Base-by-base conservation (phyloP, 2,797 vertebrate species). In the Myoxocephalus aenaeus region DNA sequence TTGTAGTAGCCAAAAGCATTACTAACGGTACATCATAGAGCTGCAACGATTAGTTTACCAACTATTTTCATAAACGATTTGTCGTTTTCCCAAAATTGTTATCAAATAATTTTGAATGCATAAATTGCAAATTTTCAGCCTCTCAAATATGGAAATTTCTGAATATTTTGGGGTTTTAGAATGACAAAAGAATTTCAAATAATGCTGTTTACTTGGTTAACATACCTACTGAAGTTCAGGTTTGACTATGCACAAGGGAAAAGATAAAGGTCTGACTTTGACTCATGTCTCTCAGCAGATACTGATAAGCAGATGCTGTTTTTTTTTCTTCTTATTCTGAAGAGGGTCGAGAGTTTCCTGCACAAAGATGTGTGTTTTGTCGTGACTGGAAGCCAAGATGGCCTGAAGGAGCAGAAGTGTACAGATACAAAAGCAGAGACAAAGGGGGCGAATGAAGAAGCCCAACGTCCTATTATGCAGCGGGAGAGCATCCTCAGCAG, bases 331-430 rank as follows among this genome's bases (percentile, higher is more conserved):
- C 13, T 69, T 20, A 5, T 58, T 74, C 42, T 87, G 27, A 89
- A 95, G 95, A 89, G 61, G 15, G 86, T 96, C 0, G 97, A 99
- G 89, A 96, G 96, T 90, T 98, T 98, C 86, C 93, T 99, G n/a
- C 97, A 97, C 86, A 97, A 95, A 88, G 97, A 98, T 86, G 93
- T 98, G 68, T 96, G 83, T 79, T 97, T 93, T 0, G 93, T 98
- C 58, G 94, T 97, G 80, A 97, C 96, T 63, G 96, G 93, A 83
- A 95, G 74, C 85, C 94, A 85, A 80, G 96, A 96, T 62, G 90
- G 78, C 4, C 92, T 86, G 58, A 51, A 62, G 56, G 83, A 87
- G 18, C n/a, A 82, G 70, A 89, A 69, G 15, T 2, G 38, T 63
- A 15, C 61, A 5, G 66, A 59, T 14, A 62, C 12, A 0, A 79